Evolutionary conservation across 2,888 invertebrate genomes (phyloP), one percentile per base, ranked within the genome.

Genomic region (Lapara coniferarum): DNA sequence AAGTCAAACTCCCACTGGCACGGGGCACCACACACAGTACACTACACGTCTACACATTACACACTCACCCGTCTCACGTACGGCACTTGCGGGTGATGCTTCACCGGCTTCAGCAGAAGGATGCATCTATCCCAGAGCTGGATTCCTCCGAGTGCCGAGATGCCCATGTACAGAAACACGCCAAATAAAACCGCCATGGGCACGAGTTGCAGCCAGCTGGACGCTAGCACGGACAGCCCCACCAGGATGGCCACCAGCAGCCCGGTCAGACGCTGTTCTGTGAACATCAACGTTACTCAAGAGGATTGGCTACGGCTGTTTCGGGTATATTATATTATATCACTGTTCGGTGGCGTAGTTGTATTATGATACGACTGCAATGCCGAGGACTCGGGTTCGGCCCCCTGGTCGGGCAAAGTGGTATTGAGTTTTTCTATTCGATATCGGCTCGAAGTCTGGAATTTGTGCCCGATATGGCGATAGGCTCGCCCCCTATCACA

Each of bases 121-220:
- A 97, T 96, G 76, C 97, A 93, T 71, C 99, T 95, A 81, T 99
- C 98, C 89, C 98, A 98, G 85, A 99, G 96, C 90, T 99, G 98
- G 30, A 99, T 98, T 72, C 98, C 98, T 79, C 96, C 97, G 79
- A 98, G 97, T 7, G 98, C 98, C 0, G 98, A 98, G 74, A 99
- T 96, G 69, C 99, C 99, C 98, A 98, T 98, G 92, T 98, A 98
- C 19, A 99, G 95, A 93, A 99, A 99, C 46, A 99, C 98, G 30
- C 99, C 99, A 85, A 99, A 98, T 30, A 99, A 95, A 68, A 99
- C 98, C n/a, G 99, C 96, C 96, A 99, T 97, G 0, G 99, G 99
- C 73, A 99, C 97, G 69, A 96, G 94, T 44, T 97, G 94, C 69
- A 99, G 92, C 71, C 97, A 93, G 8, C 97, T 95, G 2, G 97